Conservation (phyloP, 2,888 invertebrate species). For the Ypsolopha sequella region DNA sequence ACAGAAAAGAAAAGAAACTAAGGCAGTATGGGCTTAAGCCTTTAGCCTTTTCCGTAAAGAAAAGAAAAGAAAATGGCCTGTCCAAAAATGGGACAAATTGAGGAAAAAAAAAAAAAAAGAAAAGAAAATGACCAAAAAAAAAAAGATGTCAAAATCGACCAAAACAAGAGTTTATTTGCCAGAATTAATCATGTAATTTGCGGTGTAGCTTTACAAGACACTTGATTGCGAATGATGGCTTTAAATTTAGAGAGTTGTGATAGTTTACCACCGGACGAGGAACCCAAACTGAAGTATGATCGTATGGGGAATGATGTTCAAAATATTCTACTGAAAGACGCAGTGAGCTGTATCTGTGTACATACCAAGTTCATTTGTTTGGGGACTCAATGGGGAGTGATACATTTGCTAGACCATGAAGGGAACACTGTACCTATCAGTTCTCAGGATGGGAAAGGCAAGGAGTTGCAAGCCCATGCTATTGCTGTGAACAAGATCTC, state of each 20-base stretch:
- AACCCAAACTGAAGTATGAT: conserved; percentile 93
- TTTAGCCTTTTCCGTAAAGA: no score
- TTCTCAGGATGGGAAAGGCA: conserved; percentile 70
- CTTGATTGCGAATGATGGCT: conserved; percentile 30
- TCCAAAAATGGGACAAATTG: no score
- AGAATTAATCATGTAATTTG: background rate
- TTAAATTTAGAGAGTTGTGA: conserved; percentile 56
- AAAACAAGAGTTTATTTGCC: background rate
- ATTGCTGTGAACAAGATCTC: conserved; percentile 96
- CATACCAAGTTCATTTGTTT: conserved; percentile 95
- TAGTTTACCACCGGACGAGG: conserved; percentile 63
- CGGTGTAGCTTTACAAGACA: background rate
- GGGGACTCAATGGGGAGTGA: conserved; percentile 92
- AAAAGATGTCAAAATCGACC: background rate
- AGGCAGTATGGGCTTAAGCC: no score
- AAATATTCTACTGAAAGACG: conserved; percentile 85
- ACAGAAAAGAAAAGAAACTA: no score
- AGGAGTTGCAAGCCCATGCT: conserved; percentile 82
- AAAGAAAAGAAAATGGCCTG: no score
- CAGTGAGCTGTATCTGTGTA: conserved; percentile 90
- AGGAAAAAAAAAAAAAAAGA: no score
- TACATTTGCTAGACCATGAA: conserved; percentile 92
- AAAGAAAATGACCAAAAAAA: no score
- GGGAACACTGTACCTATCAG: conserved; percentile 79
- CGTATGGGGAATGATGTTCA: conserved; percentile 89